phyloP scores from a whole-genome alignment of 1,140 invertebrate genomes.

The Lasaia peninsularis region DNA sequence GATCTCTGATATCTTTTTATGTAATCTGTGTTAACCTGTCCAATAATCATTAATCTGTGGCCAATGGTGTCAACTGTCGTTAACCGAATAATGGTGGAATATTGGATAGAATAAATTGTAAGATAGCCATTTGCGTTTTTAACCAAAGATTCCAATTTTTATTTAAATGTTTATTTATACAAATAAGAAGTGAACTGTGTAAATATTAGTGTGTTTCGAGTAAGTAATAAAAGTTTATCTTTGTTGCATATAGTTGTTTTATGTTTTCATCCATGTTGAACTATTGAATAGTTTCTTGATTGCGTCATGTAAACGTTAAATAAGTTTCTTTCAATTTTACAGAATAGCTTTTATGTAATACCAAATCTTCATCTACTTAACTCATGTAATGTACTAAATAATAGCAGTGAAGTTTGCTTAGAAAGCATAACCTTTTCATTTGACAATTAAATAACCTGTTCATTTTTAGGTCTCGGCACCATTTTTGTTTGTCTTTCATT shows the following conservation, averaged over 20 bases:
- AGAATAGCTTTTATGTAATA: not conserved
- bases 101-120: constrained; percentile 29
- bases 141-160: constrained; percentile 35
- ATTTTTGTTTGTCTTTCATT: constrained; percentile 61
- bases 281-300: constrained; percentile 67
- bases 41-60: no score
- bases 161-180: not conserved
- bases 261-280: constrained; percentile 60
- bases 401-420: constrained; percentile 30
- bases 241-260: constrained; percentile 52
- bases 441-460: constrained; percentile 67
- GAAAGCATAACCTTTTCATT: constrained; percentile 54
- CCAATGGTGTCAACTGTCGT: not conserved
- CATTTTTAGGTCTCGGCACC: constrained; percentile 53
- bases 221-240: constrained; percentile 12
- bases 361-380: not conserved
- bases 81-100: not conserved
- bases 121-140: constrained; percentile 53
- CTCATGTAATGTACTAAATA: constrained; percentile 24
- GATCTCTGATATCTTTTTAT: no score
- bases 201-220: constrained; percentile 13
- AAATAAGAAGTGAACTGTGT: not conserved
- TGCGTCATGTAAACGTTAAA: constrained; percentile 72
- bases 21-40: no score
- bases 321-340: constrained; percentile 33